These are phyloP conservation scores for Hybos culiciformis DNA, from an alignment of 2,888 invertebrate species.

Conservation along the genomic window DNA sequence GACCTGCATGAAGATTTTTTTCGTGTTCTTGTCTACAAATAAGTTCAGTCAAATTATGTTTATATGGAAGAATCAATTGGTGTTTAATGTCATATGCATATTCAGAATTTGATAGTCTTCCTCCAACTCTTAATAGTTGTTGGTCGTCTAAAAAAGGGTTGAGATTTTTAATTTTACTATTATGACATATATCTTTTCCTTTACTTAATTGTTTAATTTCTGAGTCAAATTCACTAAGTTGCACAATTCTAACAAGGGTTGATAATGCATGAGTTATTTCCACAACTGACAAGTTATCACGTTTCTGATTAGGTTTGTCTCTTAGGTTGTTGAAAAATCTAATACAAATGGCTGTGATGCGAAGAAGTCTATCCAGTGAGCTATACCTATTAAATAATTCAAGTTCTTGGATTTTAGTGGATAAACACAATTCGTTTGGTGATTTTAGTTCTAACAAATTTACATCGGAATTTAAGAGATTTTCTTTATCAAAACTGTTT, in stretches of 20 bases:
- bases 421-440: constrained; percentile 8
- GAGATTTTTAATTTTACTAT: not conserved
- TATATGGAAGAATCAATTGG: not conserved
- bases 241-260: not conserved
- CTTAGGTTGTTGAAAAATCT: not conserved
- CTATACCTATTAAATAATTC: not conserved
- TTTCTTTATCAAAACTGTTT: too few relatives aligned
- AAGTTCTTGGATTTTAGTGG: not conserved
- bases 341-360: not conserved
- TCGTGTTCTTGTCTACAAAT: not conserved
- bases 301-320: not conserved
- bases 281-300: not conserved
- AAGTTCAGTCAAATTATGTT: constrained; percentile 2
- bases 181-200: not conserved
- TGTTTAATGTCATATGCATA: not conserved
- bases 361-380: not conserved
- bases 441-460: not conserved
- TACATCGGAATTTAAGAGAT: not conserved
- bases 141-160: constrained; percentile 9
- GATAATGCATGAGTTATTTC: not conserved
- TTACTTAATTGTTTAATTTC: not conserved
- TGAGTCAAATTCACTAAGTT: not conserved
- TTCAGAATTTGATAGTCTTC: constrained; percentile 3
- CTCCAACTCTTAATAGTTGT: constrained; percentile 9
- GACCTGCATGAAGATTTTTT: constrained; percentile 7